Percentiles rank a stretch among this genome's conserved stretches.
Evolutionary conservation across 2,888 invertebrate species (phyloP).

Genomic region (Heliconius ethilla): DNA sequence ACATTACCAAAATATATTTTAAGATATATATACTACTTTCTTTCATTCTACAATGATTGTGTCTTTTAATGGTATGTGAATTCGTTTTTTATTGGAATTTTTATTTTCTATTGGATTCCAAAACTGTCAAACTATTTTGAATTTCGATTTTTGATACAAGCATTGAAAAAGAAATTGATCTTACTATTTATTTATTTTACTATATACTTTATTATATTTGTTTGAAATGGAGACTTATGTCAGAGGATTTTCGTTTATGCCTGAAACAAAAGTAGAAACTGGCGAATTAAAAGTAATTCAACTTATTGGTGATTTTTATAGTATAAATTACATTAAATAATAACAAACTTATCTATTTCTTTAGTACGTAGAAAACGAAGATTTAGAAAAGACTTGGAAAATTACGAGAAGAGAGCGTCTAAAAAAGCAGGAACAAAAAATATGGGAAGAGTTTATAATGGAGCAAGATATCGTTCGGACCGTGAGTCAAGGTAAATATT

Average conservation of each 20-base stretch:
- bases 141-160: slow-evolving; percentile 29
- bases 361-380: slow-evolving; percentile 67
- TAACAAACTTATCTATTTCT: slow-evolving; percentile 34
- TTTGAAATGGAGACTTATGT: slow-evolving; percentile 59
- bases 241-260: slow-evolving; percentile 71
- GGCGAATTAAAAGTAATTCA: slow-evolving; percentile 59
- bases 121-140: slow-evolving; percentile 31
- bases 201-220: background rate
- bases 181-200: slow-evolving; percentile 1
- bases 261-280: slow-evolving; percentile 56
- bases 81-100: background rate
- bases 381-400: slow-evolving; percentile 69
- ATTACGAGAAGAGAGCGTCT: slow-evolving; percentile 63
- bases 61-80: background rate
- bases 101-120: slow-evolving; percentile 7
- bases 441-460: slow-evolving; percentile 74
- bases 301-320: background rate
- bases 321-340: background rate
- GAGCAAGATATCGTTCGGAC: slow-evolving; percentile 65
- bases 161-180: slow-evolving; percentile 14
- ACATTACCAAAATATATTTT: background rate
- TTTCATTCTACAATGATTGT: background rate
- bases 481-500: slow-evolving; percentile 58
- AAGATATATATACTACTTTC: background rate
- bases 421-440: slow-evolving; percentile 67